Percentiles rank a stretch among this genome's conserved stretches.
Conservation (phyloP, 1,140 invertebrate genomes). For the Meloidogyne exigua region DNA sequence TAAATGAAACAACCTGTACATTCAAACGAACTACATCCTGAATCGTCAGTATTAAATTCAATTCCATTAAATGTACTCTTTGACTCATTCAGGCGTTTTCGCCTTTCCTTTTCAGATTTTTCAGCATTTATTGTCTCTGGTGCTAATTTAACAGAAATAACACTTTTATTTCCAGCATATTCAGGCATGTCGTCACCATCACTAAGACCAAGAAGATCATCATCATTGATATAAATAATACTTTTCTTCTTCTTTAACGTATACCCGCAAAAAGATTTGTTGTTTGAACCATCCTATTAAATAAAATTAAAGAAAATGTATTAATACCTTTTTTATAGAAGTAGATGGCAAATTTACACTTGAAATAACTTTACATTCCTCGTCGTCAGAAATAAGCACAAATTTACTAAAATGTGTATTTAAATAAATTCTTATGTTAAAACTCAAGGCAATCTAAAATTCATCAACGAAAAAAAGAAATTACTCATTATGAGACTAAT, state of each 20-base stretch:
- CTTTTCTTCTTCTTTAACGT: background rate
- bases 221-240: background rate
- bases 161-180: background rate
- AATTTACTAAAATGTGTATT: background rate
- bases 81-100: constrained; percentile 79
- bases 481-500: no score
- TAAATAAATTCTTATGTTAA: no score
- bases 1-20: constrained; percentile 16
- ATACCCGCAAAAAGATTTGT: background rate
- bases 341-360: background rate
- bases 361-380: background rate
- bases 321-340: background rate
- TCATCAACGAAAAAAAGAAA: no score
- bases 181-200: background rate
- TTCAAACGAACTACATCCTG: constrained; percentile 40
- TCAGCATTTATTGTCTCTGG: constrained; percentile 78
- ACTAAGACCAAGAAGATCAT: background rate
- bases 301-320: background rate
- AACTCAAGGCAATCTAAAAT: no score
- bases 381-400: background rate
- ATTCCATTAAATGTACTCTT: constrained; percentile 72
- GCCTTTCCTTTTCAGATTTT: constrained; percentile 74
- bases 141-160: constrained; percentile 65
- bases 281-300: background rate
- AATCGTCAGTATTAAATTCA: constrained; percentile 49